Conservation (phyloP, 2,888 invertebrate species). For the Meiosimyza platycephala region DNA sequence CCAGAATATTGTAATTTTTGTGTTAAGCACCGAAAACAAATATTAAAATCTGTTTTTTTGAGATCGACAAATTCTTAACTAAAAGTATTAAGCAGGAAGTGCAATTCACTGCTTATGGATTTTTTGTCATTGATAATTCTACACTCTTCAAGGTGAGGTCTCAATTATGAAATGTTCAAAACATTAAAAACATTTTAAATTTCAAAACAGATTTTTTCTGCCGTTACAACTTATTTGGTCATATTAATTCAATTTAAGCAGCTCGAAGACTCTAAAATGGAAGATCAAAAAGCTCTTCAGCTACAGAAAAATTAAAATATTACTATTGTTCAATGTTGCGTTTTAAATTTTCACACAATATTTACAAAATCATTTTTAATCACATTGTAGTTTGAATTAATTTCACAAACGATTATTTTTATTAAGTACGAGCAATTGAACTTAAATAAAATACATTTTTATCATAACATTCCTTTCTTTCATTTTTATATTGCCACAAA, state of each 20-base stretch:
- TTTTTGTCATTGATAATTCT: constrained; percentile 65
- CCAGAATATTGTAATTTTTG: constrained; percentile 59
- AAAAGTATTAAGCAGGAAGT: constrained; percentile 65
- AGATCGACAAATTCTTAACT: constrained; percentile 65
- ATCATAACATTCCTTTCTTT: background rate
- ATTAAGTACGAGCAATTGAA: background rate
- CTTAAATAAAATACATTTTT: background rate
- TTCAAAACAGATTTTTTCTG: constrained; percentile 61
- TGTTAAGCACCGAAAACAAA: constrained; percentile 11
- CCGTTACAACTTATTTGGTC: constrained; percentile 65
- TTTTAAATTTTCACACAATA: background rate
- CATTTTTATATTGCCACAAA: too few species aligned
- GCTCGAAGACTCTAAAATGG: constrained; percentile 61
- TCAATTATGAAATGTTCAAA: background rate
- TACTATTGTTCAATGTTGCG: background rate
- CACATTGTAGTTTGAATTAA: too few species aligned
- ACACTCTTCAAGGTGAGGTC: constrained; percentile 62
- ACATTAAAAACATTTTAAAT: background rate
- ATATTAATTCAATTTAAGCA: constrained; percentile 66
- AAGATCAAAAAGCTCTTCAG: constrained; percentile 44
- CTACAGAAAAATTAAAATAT: background rate
- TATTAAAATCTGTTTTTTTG: background rate
- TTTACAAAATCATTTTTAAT: too few species aligned
- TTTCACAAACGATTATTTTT: too few species aligned
- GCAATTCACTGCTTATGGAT: constrained; percentile 65